phyloP scores from a whole-genome alignment of 2,113 vertebrate species.

The Delphinus delphis region DNA sequence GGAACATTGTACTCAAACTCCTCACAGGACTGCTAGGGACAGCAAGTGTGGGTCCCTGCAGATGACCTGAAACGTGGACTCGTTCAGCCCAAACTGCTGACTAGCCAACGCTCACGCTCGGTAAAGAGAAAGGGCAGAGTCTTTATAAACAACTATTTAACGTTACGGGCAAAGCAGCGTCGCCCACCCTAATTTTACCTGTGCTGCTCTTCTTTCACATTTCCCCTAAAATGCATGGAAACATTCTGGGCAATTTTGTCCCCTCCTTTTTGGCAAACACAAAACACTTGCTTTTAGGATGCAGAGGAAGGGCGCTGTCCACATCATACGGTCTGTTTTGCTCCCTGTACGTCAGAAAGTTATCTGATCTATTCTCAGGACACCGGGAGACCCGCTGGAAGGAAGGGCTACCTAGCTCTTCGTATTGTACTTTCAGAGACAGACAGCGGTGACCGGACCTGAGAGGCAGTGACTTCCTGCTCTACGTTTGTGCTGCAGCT shows the following conservation, averaged over 20 bases:
- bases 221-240: not conserved
- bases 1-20: not conserved
- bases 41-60: not conserved
- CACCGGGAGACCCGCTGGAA: not conserved
- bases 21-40: not conserved
- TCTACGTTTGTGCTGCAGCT: not conserved
- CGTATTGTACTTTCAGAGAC: not conserved
- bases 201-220: not conserved
- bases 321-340: fast-evolving
- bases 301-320: not conserved
- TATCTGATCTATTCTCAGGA: not conserved
- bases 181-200: not conserved
- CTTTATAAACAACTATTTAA: not conserved
- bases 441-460: not conserved
- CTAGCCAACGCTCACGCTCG: fast-evolving
- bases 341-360: not conserved
- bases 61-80: not conserved
- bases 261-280: not conserved
- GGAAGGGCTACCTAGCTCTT: not conserved
- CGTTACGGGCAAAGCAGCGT: no score
- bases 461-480: not conserved
- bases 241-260: not conserved
- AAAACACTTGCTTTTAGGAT: not conserved
- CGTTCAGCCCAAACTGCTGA: no score
- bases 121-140: not conserved